A percentile compares a stretch with the other conserved stretches of the same genome.
Conservation (phyloP, 2,797 vertebrate species). For the Sebastolobus alascanus region DNA sequence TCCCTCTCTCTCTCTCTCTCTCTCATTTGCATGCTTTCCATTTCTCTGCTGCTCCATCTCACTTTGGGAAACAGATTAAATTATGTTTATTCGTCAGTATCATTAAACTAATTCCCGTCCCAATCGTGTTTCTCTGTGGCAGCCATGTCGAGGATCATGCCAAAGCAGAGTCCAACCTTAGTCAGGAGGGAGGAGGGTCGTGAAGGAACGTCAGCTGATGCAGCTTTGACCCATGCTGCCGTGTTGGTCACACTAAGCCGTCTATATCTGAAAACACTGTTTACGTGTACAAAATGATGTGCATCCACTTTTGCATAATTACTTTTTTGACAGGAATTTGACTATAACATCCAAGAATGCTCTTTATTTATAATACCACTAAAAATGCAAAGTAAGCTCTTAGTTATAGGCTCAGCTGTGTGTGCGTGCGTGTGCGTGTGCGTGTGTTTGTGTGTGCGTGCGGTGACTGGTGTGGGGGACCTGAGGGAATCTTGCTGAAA, state of each 20-base stretch:
- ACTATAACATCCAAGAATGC: neutral
- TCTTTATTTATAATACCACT: neutral
- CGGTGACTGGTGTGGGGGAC: constrained; percentile 14
- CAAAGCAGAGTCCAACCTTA: neutral
- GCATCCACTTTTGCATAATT: neutral
- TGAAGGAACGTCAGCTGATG: neutral
- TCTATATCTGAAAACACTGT: neutral
- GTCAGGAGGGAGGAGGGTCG: neutral
- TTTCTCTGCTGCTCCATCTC: neutral
- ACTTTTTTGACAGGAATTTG: neutral
- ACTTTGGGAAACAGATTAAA: neutral
- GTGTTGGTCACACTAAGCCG: neutral
- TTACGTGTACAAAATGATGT: neutral
- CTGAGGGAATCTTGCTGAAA: constrained; percentile 48
- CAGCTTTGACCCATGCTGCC: neutral
- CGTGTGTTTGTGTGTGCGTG: constrained; percentile 5
- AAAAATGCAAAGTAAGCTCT: constrained; percentile 4
- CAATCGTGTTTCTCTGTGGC: fast-evolving
- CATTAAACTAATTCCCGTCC: neutral
- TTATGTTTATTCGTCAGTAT: neutral
- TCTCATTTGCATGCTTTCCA: neutral
- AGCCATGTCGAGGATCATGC: neutral
- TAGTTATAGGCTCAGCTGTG: neutral
- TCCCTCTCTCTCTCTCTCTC: neutral
- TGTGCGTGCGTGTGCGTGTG: neutral